A percentile compares a stretch with the other conserved stretches of the same genome.
These are phyloP conservation scores for Antheraea pernyi DNA, from an alignment of 1,140 invertebrate species.

Conservation along the genomic window DNA sequence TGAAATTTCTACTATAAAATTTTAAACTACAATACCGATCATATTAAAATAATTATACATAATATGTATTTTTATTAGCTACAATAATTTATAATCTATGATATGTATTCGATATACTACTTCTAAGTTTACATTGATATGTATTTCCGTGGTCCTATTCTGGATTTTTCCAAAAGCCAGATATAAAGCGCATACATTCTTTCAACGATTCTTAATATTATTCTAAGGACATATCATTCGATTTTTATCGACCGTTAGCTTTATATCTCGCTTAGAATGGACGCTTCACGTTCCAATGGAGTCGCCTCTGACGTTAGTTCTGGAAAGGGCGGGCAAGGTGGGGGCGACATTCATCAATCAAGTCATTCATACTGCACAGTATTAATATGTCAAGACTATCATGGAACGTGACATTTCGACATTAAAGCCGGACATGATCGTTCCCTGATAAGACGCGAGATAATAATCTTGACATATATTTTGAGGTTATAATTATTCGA, in stretches of 20 bases:
- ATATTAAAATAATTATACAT: conserved; percentile 75
- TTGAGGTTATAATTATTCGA: conserved; percentile 19
- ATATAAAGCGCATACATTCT: conserved; percentile 77
- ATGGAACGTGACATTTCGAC: conserved; percentile 18
- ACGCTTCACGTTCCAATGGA: conserved; percentile 54
- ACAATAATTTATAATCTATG: conserved; percentile 41
- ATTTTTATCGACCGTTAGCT: conserved; percentile 46
- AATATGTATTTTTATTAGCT: conserved; percentile 48
- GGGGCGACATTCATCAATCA: conserved; percentile 33
- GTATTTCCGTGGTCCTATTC: conserved; percentile 70
- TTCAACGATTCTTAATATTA: conserved; percentile 53
- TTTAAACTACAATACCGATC: conserved; percentile 70
- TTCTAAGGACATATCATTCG: conserved; percentile 47
- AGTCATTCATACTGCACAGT: conserved; percentile 20
- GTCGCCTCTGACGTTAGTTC: conserved; percentile 69
- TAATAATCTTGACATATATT: conserved; percentile 32
- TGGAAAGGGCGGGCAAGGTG: conserved; percentile 31
- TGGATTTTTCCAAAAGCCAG: conserved; percentile 73
- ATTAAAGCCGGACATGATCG: conserved; percentile 12
- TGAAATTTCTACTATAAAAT: conserved; percentile 62
- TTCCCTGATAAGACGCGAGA: conserved; percentile 52
- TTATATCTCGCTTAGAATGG: conserved; percentile 72
- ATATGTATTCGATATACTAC: conserved; percentile 53
- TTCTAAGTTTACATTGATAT: conserved; percentile 67
- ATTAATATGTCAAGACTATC: conserved; percentile 19